phyloP scores from a whole-genome alignment of 2,888 invertebrate genomes.

The Sminthurinus aureus region DNA sequence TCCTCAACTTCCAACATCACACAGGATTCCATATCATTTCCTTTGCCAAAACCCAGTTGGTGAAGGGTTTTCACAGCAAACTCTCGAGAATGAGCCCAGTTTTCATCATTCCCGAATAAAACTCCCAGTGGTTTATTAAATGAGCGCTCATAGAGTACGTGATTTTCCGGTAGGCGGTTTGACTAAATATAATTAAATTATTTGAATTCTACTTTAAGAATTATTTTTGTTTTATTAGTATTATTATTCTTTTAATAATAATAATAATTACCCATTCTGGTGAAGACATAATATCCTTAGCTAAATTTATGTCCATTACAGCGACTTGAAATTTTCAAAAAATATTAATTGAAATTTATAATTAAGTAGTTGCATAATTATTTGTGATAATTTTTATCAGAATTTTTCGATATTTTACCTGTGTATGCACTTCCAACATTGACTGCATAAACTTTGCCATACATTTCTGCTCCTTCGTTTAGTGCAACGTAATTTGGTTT shows the following conservation, averaged over 20 bases:
- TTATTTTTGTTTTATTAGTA: no score
- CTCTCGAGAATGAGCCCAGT: slow-evolving; percentile 16
- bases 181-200: not conserved
- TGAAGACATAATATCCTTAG: slow-evolving; percentile 32
- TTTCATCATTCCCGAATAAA: slow-evolving; percentile 31
- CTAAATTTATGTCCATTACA: slow-evolving; percentile 30
- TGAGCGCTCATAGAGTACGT: slow-evolving; percentile 33
- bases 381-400: no score
- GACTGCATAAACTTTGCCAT: slow-evolving; percentile 29
- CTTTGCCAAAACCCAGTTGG: slow-evolving; percentile 34
- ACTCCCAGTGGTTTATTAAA: slow-evolving; percentile 24
- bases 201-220: no score
- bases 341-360: not conserved
- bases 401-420: not conserved
- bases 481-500: slow-evolving; percentile 27
- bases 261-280: not conserved
- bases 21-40: slow-evolving; percentile 16
- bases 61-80: slow-evolving; percentile 22
- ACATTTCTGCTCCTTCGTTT: slow-evolving; percentile 11
- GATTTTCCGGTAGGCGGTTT: slow-evolving; percentile 19
- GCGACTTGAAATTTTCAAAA: slow-evolving; percentile 17
- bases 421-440: slow-evolving; percentile 6
- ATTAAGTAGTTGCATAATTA: no score
- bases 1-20: slow-evolving; percentile 28
- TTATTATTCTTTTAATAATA: no score